These are phyloP conservation scores for Caerostris darwini DNA, from an alignment of 1,140 invertebrate genomes.

Conservation along the genomic window DNA sequence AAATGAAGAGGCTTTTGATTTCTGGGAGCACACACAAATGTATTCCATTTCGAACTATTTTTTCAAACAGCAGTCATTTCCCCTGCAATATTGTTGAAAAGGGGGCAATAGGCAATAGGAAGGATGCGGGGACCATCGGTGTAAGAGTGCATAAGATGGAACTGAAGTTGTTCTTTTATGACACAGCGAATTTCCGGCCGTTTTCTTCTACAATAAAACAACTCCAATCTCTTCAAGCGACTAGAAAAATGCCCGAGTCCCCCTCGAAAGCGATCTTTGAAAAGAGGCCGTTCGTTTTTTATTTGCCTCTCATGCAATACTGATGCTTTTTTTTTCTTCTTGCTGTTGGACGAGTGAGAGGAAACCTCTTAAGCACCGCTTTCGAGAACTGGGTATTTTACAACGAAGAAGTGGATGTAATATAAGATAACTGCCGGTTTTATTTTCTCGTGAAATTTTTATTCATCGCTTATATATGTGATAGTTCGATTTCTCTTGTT, in stretches of 20 bases:
- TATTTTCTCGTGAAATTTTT: slow-evolving; percentile 36
- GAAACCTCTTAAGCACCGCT: not conserved
- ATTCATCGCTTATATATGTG: not conserved
- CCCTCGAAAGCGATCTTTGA: not conserved
- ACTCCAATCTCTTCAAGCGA: slow-evolving; percentile 24
- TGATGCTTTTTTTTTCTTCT: slow-evolving; percentile 14
- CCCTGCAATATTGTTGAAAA: no score
- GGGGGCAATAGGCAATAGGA: no score
- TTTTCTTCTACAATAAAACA: slow-evolving; percentile 42
- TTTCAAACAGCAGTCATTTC: not conserved
- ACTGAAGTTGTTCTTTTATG: slow-evolving; percentile 39
- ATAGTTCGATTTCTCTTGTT: not conserved
- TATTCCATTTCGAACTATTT: not conserved
- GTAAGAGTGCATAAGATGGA: slow-evolving; percentile 31
- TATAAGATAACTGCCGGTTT: slow-evolving; percentile 17
- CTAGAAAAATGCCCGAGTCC: not conserved
- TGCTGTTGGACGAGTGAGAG: not conserved
- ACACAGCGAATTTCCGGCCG: slow-evolving; percentile 40
- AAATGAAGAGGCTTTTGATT: no score
- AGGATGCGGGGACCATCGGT: not conserved
- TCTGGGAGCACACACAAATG: no score
- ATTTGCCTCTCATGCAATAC: slow-evolving; percentile 18
- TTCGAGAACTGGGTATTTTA: slow-evolving; percentile 20
- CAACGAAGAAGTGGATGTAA: not conserved
- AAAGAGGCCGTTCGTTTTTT: not conserved